phyloP scores from a whole-genome alignment of 2,797 vertebrate genomes.

The Luscinia luscinia region DNA sequence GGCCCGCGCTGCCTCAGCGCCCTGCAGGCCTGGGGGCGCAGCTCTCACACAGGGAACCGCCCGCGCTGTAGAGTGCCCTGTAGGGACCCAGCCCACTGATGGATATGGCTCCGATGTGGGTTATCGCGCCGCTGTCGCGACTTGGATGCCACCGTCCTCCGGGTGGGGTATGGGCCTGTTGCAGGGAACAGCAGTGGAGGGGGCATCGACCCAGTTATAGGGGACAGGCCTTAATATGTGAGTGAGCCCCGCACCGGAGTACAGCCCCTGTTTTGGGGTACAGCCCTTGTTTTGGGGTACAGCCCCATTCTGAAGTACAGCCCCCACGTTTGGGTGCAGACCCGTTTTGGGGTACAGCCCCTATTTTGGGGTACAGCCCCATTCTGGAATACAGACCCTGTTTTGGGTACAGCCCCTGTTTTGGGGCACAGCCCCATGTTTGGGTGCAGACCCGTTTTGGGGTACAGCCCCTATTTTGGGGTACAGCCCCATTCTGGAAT shows the following conservation, averaged over 20 bases:
- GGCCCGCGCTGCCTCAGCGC: too few species aligned
- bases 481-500: too few species aligned
- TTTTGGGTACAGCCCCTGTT: background rate
- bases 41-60: rapidly evolving
- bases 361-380: too few species aligned
- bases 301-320: rapidly evolving
- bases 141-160: background rate
- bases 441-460: background rate
- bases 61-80: rapidly evolving
- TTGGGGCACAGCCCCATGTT: too few species aligned
- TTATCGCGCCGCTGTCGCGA: background rate
- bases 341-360: too few species aligned
- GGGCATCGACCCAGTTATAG: rapidly evolving
- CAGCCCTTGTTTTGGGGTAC: rapidly evolving
- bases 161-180: background rate
- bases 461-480: too few species aligned
- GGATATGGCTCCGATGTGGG: background rate
- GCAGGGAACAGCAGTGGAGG: too few species aligned
- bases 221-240: rapidly evolving
- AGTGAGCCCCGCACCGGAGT: background rate
- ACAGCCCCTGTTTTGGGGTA: rapidly evolving
- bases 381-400: background rate
- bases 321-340: too few species aligned
- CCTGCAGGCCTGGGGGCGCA: background rate
- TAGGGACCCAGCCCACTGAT: background rate